Evolutionary conservation across 2,113 vertebrate species (phyloP).

Genomic region (Rutilus rutilus): DNA sequence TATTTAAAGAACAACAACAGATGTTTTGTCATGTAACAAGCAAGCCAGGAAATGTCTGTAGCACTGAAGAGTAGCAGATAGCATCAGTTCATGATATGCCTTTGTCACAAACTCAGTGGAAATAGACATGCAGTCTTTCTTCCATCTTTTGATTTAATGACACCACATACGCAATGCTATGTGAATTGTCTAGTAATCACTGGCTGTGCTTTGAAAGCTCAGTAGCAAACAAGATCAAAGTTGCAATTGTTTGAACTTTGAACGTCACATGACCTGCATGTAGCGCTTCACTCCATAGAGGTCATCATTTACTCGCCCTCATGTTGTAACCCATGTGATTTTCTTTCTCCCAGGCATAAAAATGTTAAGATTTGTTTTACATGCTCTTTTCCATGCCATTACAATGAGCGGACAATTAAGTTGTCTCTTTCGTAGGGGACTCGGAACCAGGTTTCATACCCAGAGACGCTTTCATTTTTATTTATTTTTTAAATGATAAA

Average conservation of each 20-base stretch:
- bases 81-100: background rate
- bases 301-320: conserved; percentile 20
- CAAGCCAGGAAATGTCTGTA: background rate
- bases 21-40: background rate
- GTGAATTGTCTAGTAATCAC: conserved; percentile 12
- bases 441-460: too few species aligned
- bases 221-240: conserved; percentile 8
- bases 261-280: background rate
- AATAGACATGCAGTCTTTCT: background rate
- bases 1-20: conserved; percentile 4
- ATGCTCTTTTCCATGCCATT: background rate
- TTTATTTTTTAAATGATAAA: background rate
- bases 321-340: background rate
- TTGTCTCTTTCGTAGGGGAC: background rate
- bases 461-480: background rate
- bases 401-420: background rate
- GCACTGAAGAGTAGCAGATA: too few species aligned
- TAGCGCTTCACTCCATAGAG: background rate
- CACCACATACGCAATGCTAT: background rate
- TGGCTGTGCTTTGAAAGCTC: conserved; percentile 6
- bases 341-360: too few species aligned
- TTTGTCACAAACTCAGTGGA: background rate
- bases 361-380: background rate
- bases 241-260: conserved; percentile 6
- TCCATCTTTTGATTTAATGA: background rate